These are phyloP conservation scores for Perognathus longimembris DNA, from an alignment of 2,113 vertebrate genomes.

Conservation along the genomic window DNA sequence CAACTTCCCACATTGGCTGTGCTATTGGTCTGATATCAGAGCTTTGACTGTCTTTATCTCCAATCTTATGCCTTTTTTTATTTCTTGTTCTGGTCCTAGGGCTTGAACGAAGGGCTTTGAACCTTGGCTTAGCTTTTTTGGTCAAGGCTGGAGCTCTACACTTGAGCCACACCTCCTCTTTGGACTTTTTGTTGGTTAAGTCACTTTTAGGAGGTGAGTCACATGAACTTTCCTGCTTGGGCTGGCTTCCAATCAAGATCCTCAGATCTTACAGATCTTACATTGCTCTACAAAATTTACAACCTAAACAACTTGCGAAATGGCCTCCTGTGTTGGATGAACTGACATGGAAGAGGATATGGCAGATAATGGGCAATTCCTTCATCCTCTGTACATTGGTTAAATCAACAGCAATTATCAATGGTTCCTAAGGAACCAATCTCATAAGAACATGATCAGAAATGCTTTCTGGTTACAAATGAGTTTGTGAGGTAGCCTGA, in stretches of 20 bases:
- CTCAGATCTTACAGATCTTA: background rate
- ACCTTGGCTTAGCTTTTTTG: too few species aligned
- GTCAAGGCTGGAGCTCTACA: too few species aligned
- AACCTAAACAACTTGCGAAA: background rate
- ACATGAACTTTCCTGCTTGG: too few species aligned
- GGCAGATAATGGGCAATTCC: background rate
- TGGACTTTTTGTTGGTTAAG: too few species aligned
- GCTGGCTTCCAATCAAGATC: too few species aligned
- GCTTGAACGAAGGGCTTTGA: too few species aligned
- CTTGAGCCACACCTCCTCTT: too few species aligned
- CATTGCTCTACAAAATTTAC: background rate
- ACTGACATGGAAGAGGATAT: background rate
- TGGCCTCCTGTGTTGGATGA: background rate
- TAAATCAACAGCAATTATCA: constrained; percentile 24
- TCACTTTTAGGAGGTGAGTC: too few species aligned
- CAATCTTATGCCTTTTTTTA: background rate
- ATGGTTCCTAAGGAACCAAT: constrained; percentile 38
- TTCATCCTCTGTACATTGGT: background rate
- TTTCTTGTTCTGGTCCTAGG: too few species aligned
- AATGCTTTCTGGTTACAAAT: constrained; percentile 23
- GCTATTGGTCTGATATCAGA: background rate
- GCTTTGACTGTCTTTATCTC: background rate
- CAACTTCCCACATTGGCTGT: background rate
- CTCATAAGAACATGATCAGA: background rate
- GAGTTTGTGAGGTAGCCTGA: constrained; percentile 2